Base-by-base conservation (phyloP, 2,113 vertebrate genomes). In the Myanophis thanlyinensis region DNA sequence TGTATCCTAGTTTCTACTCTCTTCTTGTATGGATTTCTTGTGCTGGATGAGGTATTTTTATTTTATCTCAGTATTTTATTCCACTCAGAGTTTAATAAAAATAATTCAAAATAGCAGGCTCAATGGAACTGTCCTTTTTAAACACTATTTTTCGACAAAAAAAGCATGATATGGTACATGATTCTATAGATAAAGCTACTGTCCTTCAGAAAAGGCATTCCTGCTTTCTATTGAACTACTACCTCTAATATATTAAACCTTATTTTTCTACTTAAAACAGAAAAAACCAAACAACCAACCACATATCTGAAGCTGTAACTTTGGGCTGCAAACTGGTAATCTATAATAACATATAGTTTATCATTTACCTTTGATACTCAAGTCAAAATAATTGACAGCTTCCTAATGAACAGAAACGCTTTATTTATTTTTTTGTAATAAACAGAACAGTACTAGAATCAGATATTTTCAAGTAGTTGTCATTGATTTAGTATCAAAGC, bases 21-120 rank as follows among this genome's bases (percentile, higher is more conserved):
- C 73, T 49, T 89, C 54, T 91, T 59, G 46, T 56, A 27, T 52
- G 73, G 90, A 84, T 89, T 80, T 52, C 85, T 87, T 92, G 85
- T 87, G 62, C 85, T 93, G 85, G 59, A 51, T 88, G 47, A 92
- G 35, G 85, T 94, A 92, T 85, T 93, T 94, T 93, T 85, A 87
- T 90, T 59, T 90, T 88, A 44, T 52, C 88, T 93, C 80, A 87
- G 53, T 90, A 91, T 88, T 92, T 90, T 93, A 89, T 94, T 25
- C 47, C 48, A 30, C 46, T 22, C 59, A 91, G 54, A 52, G 87
- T 84, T 92, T 90, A 94, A 93, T 51, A 59, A 90, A 80, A 91
- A 94, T 35, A 52, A 88, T 30, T 54, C 40, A 80, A 40, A 93
- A 91, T n/a, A 90, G 85, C 90, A 53, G 53, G 90, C 51, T 87